These are phyloP conservation scores for Pipra filicauda DNA, from an alignment of 2,113 vertebrate genomes.

Conservation along the genomic window DNA sequence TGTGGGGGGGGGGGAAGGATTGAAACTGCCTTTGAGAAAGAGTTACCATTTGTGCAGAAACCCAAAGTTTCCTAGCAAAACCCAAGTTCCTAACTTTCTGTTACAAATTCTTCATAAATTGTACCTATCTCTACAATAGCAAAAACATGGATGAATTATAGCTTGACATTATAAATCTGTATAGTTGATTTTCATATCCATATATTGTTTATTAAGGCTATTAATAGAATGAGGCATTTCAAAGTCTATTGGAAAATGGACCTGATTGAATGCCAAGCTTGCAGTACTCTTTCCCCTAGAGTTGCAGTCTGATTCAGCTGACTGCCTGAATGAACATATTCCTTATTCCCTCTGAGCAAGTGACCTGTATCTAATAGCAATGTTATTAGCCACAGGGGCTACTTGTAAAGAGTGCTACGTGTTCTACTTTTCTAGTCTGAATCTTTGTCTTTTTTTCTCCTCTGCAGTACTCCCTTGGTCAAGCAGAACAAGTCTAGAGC, in stretches of 20 bases:
- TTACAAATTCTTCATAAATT: too few relatives aligned
- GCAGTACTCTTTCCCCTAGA: background rate
- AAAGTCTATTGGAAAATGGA: background rate
- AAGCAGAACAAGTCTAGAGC: background rate
- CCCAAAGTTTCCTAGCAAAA: too few relatives aligned
- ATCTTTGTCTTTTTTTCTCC: background rate
- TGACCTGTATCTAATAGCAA: slow-evolving; percentile 12
- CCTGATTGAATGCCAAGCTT: background rate
- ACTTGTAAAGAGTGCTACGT: background rate
- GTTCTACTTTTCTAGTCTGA: background rate
- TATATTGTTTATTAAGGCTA: background rate
- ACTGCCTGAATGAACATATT: background rate
- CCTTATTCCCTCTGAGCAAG: background rate
- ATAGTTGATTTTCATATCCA: background rate
- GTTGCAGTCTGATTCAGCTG: background rate
- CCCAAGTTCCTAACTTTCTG: too few relatives aligned
- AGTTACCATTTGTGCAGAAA: too few relatives aligned
- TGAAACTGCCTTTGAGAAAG: too few relatives aligned
- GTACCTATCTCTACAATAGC: too few relatives aligned
- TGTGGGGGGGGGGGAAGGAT: too few relatives aligned
- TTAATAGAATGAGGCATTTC: background rate
- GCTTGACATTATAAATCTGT: background rate
- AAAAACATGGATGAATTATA: background rate
- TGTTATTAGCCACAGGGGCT: background rate
- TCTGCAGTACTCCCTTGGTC: background rate